Base-by-base conservation (phyloP, 1,140 invertebrate genomes). In the Goniozus legneri region DNA sequence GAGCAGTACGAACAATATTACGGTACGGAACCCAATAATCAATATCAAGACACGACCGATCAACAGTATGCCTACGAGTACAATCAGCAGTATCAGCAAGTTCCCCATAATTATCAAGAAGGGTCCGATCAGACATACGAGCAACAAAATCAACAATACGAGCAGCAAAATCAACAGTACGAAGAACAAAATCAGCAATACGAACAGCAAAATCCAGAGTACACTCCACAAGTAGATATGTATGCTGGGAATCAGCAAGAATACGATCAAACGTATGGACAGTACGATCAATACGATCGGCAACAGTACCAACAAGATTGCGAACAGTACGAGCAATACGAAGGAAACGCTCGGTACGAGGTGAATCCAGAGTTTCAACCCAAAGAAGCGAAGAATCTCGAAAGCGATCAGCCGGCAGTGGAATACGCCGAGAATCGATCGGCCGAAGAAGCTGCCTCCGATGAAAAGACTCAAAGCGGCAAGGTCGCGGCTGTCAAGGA, bases 311-410 rank as follows among this genome's bases (percentile, higher is more conserved):
- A 27, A 2, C 32, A 48, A 34, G 33, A 24, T 38, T 46, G 48
- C 19, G 18, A 56, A 18, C 49, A 47, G n/a, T 54, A 52, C 33
- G 18, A 49, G n/a, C n/a, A 40, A 14, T 51, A 45, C 35, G 13
- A 36, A 15, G 21, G 43, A 24, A 16, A 38, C 13, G 19, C 38
- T 41, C 37, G 33, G 30, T 40, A 44, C 15, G 4, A 27, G 24
- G 10, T 6, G 4, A 27, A 27, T 27, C 24, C 4, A 10, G 4
- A 27, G 10, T 27, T 6, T 10, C 24, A 27, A 27, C 24, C 4
- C 24, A 27, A 27, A 10, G 24, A 27, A 27, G 10, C 24, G 4
- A 27, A 27, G 24, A 27, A 27, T 27, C 4, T 27, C 24, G 10
- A 27, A 27, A 27, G n/a, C n/a, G 38, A 31, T 10, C 21, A 48